These are phyloP conservation scores for Periplaneta americana DNA, from an alignment of 1,140 invertebrate genomes.

Conservation along the genomic window DNA sequence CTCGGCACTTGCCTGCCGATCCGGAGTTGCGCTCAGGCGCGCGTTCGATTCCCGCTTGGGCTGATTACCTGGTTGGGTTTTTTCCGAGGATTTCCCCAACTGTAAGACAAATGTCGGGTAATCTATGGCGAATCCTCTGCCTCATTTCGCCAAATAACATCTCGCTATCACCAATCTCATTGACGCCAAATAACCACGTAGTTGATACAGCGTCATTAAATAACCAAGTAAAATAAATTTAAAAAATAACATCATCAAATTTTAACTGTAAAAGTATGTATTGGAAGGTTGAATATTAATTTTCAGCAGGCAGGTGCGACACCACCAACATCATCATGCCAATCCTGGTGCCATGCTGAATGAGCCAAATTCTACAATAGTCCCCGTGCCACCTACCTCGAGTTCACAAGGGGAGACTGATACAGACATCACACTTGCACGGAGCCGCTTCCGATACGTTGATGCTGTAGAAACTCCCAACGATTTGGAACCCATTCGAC, in stretches of 20 bases:
- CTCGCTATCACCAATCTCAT: too few relatives aligned
- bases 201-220: too few relatives aligned
- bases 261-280: background rate
- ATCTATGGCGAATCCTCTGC: too few relatives aligned
- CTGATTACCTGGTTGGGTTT: too few relatives aligned
- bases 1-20: too few relatives aligned
- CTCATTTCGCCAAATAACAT: too few relatives aligned
- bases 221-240: background rate
- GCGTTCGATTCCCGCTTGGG: too few relatives aligned
- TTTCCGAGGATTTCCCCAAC: too few relatives aligned
- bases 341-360: slow-evolving; percentile 5
- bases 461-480: slow-evolving; percentile 26
- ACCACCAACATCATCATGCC: background rate
- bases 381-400: slow-evolving; percentile 12
- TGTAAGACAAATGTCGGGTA: too few relatives aligned
- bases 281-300: background rate
- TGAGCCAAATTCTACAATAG: background rate
- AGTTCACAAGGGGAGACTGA: slow-evolving; percentile 32
- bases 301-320: background rate
- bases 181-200: too few relatives aligned
- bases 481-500: slow-evolving; percentile 30
- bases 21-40: too few relatives aligned
- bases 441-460: slow-evolving; percentile 27
- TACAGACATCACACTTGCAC: slow-evolving; percentile 26
- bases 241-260: background rate